phyloP scores from a whole-genome alignment of 2,888 invertebrate species.

The Orthosia gracilis region DNA sequence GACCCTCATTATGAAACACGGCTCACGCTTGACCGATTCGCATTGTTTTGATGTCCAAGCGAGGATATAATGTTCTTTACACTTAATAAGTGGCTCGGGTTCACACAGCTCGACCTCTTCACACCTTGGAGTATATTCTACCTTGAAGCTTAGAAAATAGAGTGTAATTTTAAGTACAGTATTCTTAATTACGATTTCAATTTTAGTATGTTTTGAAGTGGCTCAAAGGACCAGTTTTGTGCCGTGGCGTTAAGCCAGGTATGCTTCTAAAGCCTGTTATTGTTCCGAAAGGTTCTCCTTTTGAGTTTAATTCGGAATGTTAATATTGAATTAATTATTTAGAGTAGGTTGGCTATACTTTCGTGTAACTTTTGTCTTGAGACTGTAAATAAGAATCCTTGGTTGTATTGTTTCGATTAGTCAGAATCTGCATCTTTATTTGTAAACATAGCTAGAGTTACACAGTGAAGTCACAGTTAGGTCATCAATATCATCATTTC shows the following conservation, averaged over 20 bases:
- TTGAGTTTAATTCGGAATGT: constrained; percentile 30
- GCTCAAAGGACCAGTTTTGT: constrained; percentile 53
- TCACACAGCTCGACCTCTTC: constrained; percentile 53
- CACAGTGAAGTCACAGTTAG: too few relatives aligned
- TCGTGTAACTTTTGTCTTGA: neutral
- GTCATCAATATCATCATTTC: too few relatives aligned
- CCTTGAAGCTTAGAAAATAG: constrained; percentile 19
- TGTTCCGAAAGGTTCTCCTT: constrained; percentile 44
- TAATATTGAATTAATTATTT: constrained; percentile 47
- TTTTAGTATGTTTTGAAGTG: constrained; percentile 67
- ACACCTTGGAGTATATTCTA: constrained; percentile 11
- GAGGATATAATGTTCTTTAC: constrained; percentile 69
- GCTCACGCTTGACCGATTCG: constrained; percentile 57
- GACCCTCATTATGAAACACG: constrained; percentile 35
- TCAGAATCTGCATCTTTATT: too few relatives aligned
- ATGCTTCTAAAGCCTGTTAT: constrained; percentile 36
- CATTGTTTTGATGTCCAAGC: constrained; percentile 66
- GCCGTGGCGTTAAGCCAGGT: constrained; percentile 51
- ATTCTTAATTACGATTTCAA: constrained; percentile 67
- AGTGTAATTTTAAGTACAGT: constrained; percentile 25
- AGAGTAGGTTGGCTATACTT: constrained; percentile 7
- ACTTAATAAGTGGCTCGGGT: constrained; percentile 65
- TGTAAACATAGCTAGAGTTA: too few relatives aligned
- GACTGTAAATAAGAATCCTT: constrained; percentile 1
- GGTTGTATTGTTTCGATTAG: neutral